Evolutionary conservation across 2,888 invertebrate species (phyloP).

Genomic region (Pinctada fucata): DNA sequence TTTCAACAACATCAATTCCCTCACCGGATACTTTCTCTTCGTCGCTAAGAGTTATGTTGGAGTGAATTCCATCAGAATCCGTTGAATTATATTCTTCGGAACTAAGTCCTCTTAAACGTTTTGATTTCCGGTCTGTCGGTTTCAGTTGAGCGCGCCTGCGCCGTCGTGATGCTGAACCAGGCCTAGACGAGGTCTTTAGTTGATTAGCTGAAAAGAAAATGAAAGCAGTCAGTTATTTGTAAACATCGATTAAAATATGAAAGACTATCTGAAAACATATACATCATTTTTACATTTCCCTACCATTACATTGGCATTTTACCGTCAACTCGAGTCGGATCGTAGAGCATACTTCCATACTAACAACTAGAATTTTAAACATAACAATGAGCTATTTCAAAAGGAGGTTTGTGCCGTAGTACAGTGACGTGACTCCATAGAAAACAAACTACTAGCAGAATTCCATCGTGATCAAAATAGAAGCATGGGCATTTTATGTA

Average conservation of each 20-base stretch:
- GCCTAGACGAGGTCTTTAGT: constrained; percentile 58
- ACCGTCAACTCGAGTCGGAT: too few species aligned
- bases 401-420: too few species aligned
- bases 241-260: too few species aligned
- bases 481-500: too few species aligned
- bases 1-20: neutral
- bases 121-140: constrained; percentile 37
- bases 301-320: neutral
- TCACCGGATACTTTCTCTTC: neutral
- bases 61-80: constrained; percentile 66
- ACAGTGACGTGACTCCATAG: too few species aligned
- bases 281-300: neutral
- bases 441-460: too few species aligned
- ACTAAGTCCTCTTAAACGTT: constrained; percentile 48
- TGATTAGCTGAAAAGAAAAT: constrained; percentile 54
- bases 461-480: too few species aligned
- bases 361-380: too few species aligned
- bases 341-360: too few species aligned
- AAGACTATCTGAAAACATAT: neutral
- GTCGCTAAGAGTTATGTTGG: constrained; percentile 58
- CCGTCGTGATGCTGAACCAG: constrained; percentile 64
- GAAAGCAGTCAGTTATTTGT: constrained; percentile 3
- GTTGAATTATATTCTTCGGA: constrained; percentile 69
- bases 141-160: constrained; percentile 52
- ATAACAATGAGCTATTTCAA: too few species aligned